phyloP scores from a whole-genome alignment of 2,113 vertebrate species.

The Mormyrus lacerda region DNA sequence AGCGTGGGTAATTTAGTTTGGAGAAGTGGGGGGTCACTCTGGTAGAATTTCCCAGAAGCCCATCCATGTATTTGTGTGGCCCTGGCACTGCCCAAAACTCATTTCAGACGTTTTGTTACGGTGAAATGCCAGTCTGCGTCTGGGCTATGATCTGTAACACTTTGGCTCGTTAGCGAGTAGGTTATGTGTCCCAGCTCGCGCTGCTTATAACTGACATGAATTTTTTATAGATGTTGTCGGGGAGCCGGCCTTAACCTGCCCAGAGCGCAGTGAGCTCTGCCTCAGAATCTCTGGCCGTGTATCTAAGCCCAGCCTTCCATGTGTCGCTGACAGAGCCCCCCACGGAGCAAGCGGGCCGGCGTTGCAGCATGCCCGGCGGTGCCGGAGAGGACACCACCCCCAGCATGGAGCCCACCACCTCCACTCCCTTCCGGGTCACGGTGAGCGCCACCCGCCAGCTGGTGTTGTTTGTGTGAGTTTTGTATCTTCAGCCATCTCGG shows the following conservation, averaged over 20 bases:
- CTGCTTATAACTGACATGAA: no score
- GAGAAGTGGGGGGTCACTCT: neutral
- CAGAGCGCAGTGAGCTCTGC: neutral
- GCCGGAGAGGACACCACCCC: slow-evolving; percentile 72
- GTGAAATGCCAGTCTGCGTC: neutral
- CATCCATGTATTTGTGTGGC: neutral
- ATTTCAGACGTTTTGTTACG: neutral
- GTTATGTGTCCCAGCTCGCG: neutral
- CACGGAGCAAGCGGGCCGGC: slow-evolving; percentile 79
- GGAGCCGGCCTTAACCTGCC: neutral
- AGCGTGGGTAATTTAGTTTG: neutral
- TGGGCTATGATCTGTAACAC: neutral
- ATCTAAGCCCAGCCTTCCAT: neutral
- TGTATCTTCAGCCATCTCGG: neutral
- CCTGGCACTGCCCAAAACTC: neutral
- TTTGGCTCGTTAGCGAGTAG: neutral
- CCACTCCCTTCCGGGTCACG: slow-evolving; percentile 88
- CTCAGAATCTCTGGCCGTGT: neutral
- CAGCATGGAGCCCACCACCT: slow-evolving; percentile 74
- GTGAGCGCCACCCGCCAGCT: slow-evolving; percentile 54
- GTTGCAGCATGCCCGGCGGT: slow-evolving; percentile 82
- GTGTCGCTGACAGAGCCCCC: slow-evolving; percentile 74
- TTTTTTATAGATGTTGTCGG: neutral
- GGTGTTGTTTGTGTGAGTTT: neutral
- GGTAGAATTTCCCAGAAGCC: neutral